These are phyloP conservation scores for Fragariocoptes setiger DNA, from an alignment of 1,140 invertebrate genomes.

Conservation along the genomic window DNA sequence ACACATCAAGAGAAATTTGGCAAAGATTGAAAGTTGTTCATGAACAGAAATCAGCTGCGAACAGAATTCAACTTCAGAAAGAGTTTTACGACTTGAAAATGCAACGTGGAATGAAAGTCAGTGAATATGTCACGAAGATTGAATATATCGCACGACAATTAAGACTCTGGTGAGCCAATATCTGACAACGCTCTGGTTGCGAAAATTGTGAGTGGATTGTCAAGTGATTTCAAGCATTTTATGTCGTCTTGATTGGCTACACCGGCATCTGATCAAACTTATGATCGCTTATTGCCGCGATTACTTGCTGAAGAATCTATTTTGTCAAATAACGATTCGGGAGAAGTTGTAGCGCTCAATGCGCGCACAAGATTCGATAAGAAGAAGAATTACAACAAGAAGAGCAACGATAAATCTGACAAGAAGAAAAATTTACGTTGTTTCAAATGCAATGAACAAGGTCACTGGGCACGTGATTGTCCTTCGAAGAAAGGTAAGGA, in stretches of 20 bases:
- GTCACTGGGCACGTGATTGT: background rate
- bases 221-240: background rate
- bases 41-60: background rate
- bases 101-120: background rate
- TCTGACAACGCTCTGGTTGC: background rate
- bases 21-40: background rate
- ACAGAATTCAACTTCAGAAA: background rate
- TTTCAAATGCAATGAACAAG: background rate
- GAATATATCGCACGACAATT: background rate
- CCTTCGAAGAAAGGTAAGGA: background rate
- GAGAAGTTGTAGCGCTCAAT: background rate
- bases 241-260: background rate
- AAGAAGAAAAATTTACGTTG: background rate
- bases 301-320: background rate
- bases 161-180: background rate
- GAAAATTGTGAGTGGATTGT: background rate
- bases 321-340: background rate
- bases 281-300: background rate
- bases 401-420: background rate
- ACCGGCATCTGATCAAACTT: background rate
- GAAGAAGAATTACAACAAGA: background rate
- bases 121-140: background rate
- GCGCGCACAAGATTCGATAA: background rate
- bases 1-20: background rate
- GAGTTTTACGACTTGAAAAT: background rate